A percentile compares a stretch with the other conserved stretches of the same genome.
Conservation (phyloP, 2,888 invertebrate genomes). For the Cantharis flavilabris region DNA sequence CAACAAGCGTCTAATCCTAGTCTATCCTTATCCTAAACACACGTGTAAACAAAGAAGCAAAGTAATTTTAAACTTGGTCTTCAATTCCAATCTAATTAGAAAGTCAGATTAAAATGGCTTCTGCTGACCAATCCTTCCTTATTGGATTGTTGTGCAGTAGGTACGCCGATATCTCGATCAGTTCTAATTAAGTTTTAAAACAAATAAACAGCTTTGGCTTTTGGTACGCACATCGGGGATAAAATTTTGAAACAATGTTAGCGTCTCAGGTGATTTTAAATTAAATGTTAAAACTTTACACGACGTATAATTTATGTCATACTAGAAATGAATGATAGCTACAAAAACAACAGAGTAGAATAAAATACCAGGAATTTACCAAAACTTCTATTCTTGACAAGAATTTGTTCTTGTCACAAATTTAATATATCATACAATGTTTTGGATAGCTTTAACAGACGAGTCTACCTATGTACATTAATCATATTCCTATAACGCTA, state of each 20-base stretch:
- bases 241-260: neutral
- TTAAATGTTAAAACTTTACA: neutral
- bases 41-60: neutral
- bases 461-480: constrained; percentile 17
- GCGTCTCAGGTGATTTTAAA: neutral
- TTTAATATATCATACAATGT: constrained; percentile 24
- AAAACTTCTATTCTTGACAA: constrained; percentile 11
- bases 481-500: constrained; percentile 11
- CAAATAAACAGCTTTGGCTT: neutral
- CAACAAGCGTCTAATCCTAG: neutral
- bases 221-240: neutral
- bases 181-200: constrained; percentile 17
- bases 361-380: constrained; percentile 1
- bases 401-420: constrained; percentile 26
- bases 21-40: constrained; percentile 2
- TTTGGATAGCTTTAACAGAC: constrained; percentile 22
- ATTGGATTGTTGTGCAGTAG: constrained; percentile 20
- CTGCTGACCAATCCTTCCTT: constrained; percentile 25
- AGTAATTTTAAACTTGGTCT: constrained; percentile 6
- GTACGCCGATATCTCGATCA: constrained; percentile 12
- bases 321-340: neutral
- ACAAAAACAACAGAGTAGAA: neutral
- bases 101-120: constrained; percentile 27
- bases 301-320: neutral
- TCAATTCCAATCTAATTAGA: constrained; percentile 18